Evolutionary conservation across 2,888 invertebrate species (phyloP).

Genomic region (Philereme vetulata): DNA sequence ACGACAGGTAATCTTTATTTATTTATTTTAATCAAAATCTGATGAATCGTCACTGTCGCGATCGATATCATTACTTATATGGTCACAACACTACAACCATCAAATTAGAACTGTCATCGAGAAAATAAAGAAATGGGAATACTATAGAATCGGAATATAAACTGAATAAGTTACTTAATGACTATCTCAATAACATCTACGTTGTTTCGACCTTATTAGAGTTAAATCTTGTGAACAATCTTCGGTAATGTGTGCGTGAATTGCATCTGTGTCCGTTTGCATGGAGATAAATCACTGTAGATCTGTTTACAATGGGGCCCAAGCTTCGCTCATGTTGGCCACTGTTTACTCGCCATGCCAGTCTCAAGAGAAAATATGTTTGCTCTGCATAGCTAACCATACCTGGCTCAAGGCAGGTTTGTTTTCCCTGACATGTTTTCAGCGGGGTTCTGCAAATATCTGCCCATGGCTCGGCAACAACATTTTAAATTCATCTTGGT

Average conservation of each 20-base stretch:
- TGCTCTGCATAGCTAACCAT: slow-evolving; percentile 78
- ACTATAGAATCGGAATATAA: too few species aligned
- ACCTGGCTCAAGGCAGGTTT: slow-evolving; percentile 61
- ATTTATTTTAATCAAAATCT: too few species aligned
- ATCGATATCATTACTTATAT: too few species aligned
- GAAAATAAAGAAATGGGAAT: too few species aligned
- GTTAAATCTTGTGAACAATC: neutral
- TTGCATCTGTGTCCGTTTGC: neutral
- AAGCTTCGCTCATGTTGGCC: slow-evolving; percentile 75
- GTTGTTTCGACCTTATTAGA: neutral
- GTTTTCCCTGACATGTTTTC: slow-evolving; percentile 77
- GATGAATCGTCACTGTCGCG: too few species aligned
- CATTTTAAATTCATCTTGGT: slow-evolving; percentile 7
- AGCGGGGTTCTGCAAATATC: slow-evolving; percentile 62
- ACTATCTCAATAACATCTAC: too few species aligned
- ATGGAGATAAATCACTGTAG: slow-evolving; percentile 12
- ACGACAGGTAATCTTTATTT: too few species aligned
- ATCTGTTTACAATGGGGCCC: slow-evolving; percentile 34
- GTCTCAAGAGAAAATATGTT: slow-evolving; percentile 83
- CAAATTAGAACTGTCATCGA: too few species aligned
- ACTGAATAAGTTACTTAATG: too few species aligned
- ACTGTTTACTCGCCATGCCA: slow-evolving; percentile 79
- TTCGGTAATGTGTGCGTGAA: neutral
- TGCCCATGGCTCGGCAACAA: slow-evolving; percentile 31
- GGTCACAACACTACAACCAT: too few species aligned